These are phyloP conservation scores for Acanthococcus lagerstroemiae DNA, from an alignment of 2,888 invertebrate species.

Conservation along the genomic window DNA sequence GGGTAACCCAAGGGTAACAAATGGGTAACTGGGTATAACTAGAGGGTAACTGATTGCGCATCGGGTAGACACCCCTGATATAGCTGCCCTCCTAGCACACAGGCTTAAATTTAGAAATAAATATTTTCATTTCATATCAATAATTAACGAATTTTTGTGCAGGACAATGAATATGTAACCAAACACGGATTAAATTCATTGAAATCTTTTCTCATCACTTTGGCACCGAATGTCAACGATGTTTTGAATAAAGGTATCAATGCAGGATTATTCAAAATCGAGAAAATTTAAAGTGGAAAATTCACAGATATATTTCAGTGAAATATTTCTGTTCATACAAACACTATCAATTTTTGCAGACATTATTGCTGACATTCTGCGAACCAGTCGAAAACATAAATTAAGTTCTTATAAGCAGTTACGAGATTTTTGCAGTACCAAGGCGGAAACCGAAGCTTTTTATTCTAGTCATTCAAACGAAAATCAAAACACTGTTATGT, in stretches of 20 bases:
- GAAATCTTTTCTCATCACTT: background rate
- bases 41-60: too few species aligned
- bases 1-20: too few species aligned
- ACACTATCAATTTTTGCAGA: background rate
- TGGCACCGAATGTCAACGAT: background rate
- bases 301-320: too few species aligned
- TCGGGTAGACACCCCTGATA: too few species aligned
- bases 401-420: background rate
- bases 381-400: background rate
- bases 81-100: too few species aligned
- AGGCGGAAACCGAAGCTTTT: background rate
- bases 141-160: too few species aligned
- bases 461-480: conserved; percentile 13
- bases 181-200: background rate
- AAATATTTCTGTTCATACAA: background rate
- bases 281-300: too few species aligned
- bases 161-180: too few species aligned
- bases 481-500: conserved; percentile 5
- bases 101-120: too few species aligned
- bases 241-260: background rate
- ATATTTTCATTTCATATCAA: too few species aligned
- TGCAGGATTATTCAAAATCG: too few species aligned
- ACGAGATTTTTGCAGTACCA: background rate
- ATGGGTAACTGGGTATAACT: too few species aligned
- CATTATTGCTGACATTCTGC: background rate